Evolutionary conservation across 1,140 invertebrate genomes (phyloP).

Genomic region (Calosoma granatense): DNA sequence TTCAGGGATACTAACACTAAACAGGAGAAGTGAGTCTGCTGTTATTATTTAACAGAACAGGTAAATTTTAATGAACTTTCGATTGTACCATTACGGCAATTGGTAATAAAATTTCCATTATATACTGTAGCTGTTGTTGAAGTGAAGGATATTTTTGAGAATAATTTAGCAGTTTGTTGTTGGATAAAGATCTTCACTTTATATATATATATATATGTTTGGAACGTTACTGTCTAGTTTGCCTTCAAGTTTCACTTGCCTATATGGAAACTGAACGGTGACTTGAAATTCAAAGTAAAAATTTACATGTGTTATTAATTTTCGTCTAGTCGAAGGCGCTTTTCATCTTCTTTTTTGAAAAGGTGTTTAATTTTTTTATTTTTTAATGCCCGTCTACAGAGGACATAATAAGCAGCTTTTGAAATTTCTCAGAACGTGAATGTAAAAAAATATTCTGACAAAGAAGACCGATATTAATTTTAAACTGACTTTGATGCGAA

Average conservation of each 20-base stretch:
- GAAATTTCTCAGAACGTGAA: not conserved
- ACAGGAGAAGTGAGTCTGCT: too few relatives aligned
- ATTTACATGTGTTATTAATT: constrained; percentile 4
- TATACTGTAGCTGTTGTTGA: not conserved
- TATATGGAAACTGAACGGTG: too few relatives aligned
- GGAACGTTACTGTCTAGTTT: not conserved
- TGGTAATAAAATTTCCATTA: not conserved
- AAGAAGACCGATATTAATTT: constrained; percentile 1
- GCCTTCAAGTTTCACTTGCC: too few relatives aligned
- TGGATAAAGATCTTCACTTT: not conserved
- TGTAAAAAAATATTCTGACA: not conserved
- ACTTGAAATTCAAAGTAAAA: too few relatives aligned
- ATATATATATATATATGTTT: not conserved
- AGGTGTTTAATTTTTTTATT: not conserved
- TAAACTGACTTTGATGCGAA: constrained; percentile 3
- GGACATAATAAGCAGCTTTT: constrained; percentile 3
- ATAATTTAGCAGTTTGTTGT: not conserved
- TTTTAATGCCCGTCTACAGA: not conserved
- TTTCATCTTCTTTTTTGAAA: not conserved
- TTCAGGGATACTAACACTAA: too few relatives aligned
- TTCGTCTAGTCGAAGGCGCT: not conserved
- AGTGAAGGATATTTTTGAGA: not conserved
- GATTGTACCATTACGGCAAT: not conserved
- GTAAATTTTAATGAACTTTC: not conserved
- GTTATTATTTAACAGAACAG: too few relatives aligned